A percentile compares a stretch with the other conserved stretches of the same genome.
phyloP scores from a whole-genome alignment of 2,113 vertebrate species.

The Vicugna pacos region DNA sequence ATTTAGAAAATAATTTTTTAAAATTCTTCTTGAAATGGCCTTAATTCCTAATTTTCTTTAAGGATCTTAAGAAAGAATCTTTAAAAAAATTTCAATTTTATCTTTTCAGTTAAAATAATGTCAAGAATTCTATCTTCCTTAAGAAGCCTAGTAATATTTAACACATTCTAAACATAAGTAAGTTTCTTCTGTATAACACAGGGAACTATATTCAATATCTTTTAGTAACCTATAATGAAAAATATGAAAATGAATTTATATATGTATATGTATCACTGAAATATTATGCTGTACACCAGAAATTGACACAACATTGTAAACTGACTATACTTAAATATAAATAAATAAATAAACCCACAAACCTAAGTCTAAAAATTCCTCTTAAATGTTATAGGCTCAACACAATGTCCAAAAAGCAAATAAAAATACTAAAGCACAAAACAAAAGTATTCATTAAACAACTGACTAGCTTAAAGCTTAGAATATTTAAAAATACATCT shows the following conservation, averaged over 20 bases:
- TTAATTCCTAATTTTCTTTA: slow-evolving; percentile 25
- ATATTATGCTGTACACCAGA: no score
- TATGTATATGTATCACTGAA: no score
- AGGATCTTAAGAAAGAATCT: not conserved
- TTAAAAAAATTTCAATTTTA: slow-evolving; percentile 34
- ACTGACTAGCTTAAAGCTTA: not conserved
- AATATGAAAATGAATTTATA: no score
- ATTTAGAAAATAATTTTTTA: not conserved
- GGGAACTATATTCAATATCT: no score
- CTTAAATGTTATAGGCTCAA: slow-evolving; percentile 15
- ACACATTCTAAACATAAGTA: not conserved
- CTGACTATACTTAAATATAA: no score
- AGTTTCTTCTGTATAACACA: no score
- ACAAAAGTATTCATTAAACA: slow-evolving; percentile 23
- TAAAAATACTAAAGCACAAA: slow-evolving; percentile 2
- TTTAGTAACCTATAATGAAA: no score
- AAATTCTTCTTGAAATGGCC: not conserved
- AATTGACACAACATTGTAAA: no score
- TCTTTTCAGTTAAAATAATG: slow-evolving; percentile 15
- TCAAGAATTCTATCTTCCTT: slow-evolving; percentile 23
- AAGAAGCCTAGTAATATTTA: not conserved
- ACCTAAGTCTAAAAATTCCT: slow-evolving; percentile 26
- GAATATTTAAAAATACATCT: slow-evolving; percentile 27
- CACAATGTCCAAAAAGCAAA: slow-evolving; percentile 15
- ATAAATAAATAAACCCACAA: slow-evolving; percentile 1